Percentiles rank a stretch among this genome's conserved stretches.
These are phyloP conservation scores for Parotia lawesii DNA, from an alignment of 2,113 vertebrate genomes.

Conservation along the genomic window DNA sequence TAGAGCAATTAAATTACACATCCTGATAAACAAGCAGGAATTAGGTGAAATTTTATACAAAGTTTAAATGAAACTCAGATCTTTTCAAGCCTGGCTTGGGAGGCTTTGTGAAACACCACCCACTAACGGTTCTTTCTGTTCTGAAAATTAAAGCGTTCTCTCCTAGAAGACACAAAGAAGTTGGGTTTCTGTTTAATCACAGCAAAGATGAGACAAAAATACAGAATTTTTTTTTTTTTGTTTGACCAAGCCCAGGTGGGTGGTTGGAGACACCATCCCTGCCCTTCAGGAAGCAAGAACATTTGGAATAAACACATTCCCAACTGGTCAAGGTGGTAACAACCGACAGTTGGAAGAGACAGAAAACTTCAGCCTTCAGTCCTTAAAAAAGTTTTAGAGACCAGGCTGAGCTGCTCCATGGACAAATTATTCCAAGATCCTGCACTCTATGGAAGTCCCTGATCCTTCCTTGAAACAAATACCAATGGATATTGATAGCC, in stretches of 20 bases:
- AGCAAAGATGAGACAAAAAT: neutral
- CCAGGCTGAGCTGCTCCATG: neutral
- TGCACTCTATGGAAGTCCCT: neutral
- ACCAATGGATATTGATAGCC: neutral
- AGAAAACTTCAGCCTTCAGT: neutral
- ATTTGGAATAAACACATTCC: neutral
- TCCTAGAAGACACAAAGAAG: neutral
- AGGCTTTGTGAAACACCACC: neutral
- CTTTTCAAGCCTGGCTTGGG: neutral
- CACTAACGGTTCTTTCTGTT: neutral
- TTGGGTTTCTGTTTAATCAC: neutral
- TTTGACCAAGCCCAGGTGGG: fast-evolving
- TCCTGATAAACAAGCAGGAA: conserved; percentile 27
- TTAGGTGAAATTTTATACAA: conserved; percentile 21
- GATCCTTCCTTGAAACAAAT: neutral
- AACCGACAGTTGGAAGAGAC: neutral
- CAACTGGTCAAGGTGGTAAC: neutral
- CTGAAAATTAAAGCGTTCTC: neutral
- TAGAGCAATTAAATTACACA: conserved; percentile 26
- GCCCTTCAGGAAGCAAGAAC: neutral
- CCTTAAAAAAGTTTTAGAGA: neutral
- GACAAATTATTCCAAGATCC: neutral
- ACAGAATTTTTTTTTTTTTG: neutral
- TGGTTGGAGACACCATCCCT: neutral
- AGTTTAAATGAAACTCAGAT: neutral